These are phyloP conservation scores for Atta cephalotes DNA, from an alignment of 1,140 invertebrate genomes.

Conservation along the genomic window DNA sequence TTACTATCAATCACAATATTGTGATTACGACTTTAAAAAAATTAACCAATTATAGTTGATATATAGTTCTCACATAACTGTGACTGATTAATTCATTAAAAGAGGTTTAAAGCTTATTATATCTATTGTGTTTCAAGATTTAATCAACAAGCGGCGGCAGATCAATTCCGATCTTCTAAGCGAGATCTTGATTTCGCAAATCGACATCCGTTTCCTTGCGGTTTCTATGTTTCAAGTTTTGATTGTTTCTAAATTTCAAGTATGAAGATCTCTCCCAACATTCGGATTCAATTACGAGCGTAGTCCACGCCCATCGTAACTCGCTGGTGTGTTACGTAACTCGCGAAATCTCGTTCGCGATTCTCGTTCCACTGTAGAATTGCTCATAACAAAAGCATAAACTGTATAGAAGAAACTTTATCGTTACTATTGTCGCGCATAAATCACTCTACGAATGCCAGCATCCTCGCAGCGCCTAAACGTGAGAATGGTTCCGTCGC, in stretches of 20 bases:
- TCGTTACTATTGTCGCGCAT: conserved; percentile 39
- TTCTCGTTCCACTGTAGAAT: conserved; percentile 19
- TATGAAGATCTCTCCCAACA: background rate
- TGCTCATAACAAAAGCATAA: conserved; percentile 52
- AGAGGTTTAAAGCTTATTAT: no score
- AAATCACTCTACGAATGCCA: conserved; percentile 33
- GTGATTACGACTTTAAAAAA: no score
- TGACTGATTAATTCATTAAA: no score
- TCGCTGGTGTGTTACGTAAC: conserved; percentile 30
- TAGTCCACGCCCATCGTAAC: background rate
- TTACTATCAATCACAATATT: no score
- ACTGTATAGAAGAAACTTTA: conserved; percentile 52
- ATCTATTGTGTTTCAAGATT: background rate
- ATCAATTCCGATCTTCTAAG: background rate
- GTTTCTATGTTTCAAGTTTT: conserved; percentile 2
- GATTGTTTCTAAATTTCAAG: conserved; percentile 24
- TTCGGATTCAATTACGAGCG: conserved; percentile 50
- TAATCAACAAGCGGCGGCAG: background rate
- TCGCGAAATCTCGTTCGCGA: no score
- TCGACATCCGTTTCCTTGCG: background rate
- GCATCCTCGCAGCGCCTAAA: background rate
- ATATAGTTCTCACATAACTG: no score
- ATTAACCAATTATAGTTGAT: no score
- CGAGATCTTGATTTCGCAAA: conserved; percentile 23
- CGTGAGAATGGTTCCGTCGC: background rate